These are phyloP conservation scores for Drosophila lacicola DNA, from an alignment of 2,888 invertebrate species.

Conservation along the genomic window DNA sequence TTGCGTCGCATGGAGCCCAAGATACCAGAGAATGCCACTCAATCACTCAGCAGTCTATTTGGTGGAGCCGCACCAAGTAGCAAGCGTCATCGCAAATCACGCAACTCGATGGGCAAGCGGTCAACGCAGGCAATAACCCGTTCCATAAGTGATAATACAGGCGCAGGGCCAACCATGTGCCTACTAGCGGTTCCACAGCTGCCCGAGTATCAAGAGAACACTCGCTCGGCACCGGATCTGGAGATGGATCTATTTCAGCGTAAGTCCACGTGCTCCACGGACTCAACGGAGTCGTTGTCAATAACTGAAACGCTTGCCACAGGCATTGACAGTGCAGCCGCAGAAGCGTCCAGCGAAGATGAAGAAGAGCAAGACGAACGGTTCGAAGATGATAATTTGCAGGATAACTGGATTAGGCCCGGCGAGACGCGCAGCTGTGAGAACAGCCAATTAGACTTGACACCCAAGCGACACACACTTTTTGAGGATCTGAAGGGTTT, in stretches of 20 bases:
- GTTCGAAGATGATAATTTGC: constrained; percentile 54
- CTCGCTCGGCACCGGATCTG: constrained; percentile 78
- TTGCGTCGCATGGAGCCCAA: constrained; percentile 85
- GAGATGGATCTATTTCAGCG: constrained; percentile 54
- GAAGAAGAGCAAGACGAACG: constrained; percentile 38
- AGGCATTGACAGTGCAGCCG: constrained; percentile 43
- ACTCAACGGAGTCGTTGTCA: constrained; percentile 63
- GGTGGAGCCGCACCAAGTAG: constrained; percentile 70
- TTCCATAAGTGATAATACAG: constrained; percentile 81
- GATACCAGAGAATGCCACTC: constrained; percentile 84
- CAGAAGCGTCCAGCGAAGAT: constrained; percentile 48
- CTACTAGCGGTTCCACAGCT: constrained; percentile 57
- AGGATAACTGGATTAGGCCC: constrained; percentile 83
- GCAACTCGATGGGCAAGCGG: constrained; percentile 41
- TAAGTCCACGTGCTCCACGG: constrained; percentile 66
- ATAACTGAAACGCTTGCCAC: constrained; percentile 50
- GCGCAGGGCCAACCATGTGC: constrained; percentile 44
- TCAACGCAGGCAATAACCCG: constrained; percentile 69
- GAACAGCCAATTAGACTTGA: constrained; percentile 73
- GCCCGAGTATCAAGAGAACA: constrained; percentile 65
- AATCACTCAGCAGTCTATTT: constrained; percentile 86
- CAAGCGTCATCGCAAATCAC: constrained; percentile 64
- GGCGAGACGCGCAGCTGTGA: constrained; percentile 78
- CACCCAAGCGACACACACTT: constrained; percentile 70
- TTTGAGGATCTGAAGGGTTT: constrained; percentile 79